Evolutionary conservation across 1,140 invertebrate genomes (phyloP), one percentile per base, ranked within the genome.

Genomic region (Diachasmimorpha longicaudata): DNA sequence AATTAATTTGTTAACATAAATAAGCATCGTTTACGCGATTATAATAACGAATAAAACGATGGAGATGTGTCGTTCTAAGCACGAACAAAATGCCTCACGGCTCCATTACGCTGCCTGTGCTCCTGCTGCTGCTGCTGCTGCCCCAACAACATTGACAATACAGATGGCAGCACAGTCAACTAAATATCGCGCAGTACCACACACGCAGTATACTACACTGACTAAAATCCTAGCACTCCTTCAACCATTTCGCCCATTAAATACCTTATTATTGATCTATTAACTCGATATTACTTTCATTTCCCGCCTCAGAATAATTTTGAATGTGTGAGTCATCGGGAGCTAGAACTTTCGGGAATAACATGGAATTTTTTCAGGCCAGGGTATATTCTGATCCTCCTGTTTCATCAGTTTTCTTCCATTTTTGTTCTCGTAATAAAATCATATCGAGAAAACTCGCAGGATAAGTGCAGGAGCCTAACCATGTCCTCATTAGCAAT

Each of bases 71-170:
- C 72, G 70, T 77, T 74, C 39, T 69, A 69, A 77, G 77, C 71
- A 77, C 76, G 70, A 76, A 79, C 74, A 85, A 84, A 82, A 85
- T 89, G 85, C 87, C 78, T 88, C 88, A 89, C 86, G 86, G 85
- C 85, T 88, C 87, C 88, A 89, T 89, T 88, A 88, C 84, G 82
- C 81, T 81, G 77, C 81, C 79, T 79, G 77, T 81, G 75, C 37
- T 75, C 44, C 37, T 75, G 72, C 75, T 79, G 77, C 78, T 81
- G 75, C 82, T 84, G 76, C 81, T 84, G 82, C 75, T 83, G 81
- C 80, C 85, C 87, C 87, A 91, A 92, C 91, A 92, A 92, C 90
- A 92, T 92, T 92, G 91, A 92, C 91, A 92, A 91, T 90, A 89
- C 88, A 92, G 92, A 89, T 91, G 91, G 91, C 91, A 89, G 85